Evolutionary conservation across 1,140 invertebrate species (phyloP), one percentile per base, ranked within the genome.

Genomic region (Aphelinus atriplicis): DNA sequence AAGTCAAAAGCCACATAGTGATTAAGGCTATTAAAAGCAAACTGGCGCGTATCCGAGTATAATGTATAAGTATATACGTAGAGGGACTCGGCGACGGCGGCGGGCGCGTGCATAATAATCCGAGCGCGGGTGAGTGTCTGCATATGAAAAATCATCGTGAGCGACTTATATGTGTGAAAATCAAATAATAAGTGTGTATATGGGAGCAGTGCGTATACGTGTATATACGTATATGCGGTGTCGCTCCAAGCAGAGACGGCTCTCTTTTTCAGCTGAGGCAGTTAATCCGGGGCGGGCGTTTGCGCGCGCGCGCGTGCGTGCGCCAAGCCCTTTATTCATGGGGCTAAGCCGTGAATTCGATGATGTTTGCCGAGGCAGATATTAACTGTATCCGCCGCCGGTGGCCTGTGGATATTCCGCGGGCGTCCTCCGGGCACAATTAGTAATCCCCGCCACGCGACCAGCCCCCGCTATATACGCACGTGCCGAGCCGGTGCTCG

Each of bases 401-500:
- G 82, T 78, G 80, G 84, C 81, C 80, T 81, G 79, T 80, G 80
- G 83, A 85, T 85, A 86, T 86, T 85, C 84, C 79, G 82, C 51
- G 4, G 4, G 4, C 84, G 82, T 84, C 85, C 84, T 83, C 79
- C 78, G 83, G 83, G 82, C 80, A 86, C 84, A 86, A 86, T 86
- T 86, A 86, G 84, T 86, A 86, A 86, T 86, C 85, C 83, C 81
- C 73, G 84, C 81, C 82, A 83, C 85, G 84, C 82, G 84, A 73
- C 83, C 61, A 0, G 26, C 51, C 51, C 4, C 51, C n/a, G 75
- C 46, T 26, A 26, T 26, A 26, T 26, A 26, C 26, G 26, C 84
- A 85, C 84, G 84, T 82, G 85, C 79, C 84, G 26, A 26, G 26
- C 26, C 26, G 26, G 26, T 77, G 73, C 78, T 74, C 81, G 80